phyloP scores from a whole-genome alignment of 2,113 vertebrate genomes.

The Nansenia antarctica region DNA sequence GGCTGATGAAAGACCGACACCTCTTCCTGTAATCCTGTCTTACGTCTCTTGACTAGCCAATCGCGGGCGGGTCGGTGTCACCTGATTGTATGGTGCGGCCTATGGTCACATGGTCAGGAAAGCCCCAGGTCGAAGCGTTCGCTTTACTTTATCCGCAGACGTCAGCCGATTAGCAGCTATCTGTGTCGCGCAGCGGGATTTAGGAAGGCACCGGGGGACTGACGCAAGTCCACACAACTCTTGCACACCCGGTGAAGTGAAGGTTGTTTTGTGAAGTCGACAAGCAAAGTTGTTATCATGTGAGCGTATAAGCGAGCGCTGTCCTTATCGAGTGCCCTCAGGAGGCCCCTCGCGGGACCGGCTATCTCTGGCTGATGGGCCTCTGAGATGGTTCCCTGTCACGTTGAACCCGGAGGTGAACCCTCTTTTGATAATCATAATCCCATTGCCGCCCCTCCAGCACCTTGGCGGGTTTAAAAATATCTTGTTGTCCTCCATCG shows the following conservation, averaged over 20 bases:
- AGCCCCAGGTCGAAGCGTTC: slow-evolving; percentile 45
- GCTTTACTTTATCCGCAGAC: slow-evolving; percentile 27
- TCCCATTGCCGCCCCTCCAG: neutral
- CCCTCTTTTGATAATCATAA: slow-evolving; percentile 11
- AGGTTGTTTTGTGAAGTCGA: too few relatives aligned
- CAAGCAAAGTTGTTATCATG: too few relatives aligned
- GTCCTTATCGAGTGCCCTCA: neutral
- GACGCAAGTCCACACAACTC: slow-evolving; percentile 24
- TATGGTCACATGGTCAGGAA: slow-evolving; percentile 69
- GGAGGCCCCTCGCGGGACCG: neutral
- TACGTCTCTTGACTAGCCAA: too few relatives aligned
- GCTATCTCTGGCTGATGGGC: neutral
- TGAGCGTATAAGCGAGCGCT: neutral
- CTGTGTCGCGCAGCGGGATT: slow-evolving; percentile 16
- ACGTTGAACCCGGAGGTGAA: neutral
- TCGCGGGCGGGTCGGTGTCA: slow-evolving; percentile 34
- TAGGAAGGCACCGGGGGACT: neutral
- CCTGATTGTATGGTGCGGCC: slow-evolving; percentile 40
- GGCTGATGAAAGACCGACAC: slow-evolving; percentile 12
- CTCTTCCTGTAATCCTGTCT: slow-evolving; percentile 28
- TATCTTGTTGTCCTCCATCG: neutral
- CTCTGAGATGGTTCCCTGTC: neutral
- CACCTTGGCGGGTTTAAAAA: neutral
- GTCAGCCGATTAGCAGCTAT: slow-evolving; percentile 33
- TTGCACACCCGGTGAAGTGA: slow-evolving; percentile 11